Evolutionary conservation across 2,113 vertebrate genomes (phyloP).

Genomic region (Cavia aperea): DNA sequence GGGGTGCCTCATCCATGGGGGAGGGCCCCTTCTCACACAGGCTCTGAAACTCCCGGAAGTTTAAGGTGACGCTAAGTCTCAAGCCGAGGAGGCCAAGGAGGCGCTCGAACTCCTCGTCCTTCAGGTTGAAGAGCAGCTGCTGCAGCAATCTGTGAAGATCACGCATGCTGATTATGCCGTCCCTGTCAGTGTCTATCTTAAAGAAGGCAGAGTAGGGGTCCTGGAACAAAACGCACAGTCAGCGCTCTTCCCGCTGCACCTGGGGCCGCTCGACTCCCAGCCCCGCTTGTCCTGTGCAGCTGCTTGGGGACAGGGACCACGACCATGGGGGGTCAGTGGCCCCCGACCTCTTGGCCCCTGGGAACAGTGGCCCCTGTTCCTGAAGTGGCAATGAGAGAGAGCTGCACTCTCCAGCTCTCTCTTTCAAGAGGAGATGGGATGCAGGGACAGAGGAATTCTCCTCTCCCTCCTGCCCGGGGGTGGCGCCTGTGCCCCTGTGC

Average conservation of each 20-base stretch:
- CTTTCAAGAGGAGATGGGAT: background rate
- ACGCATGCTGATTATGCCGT: constrained; percentile 67
- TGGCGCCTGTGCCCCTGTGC: accelerated
- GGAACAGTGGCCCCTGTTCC: no score
- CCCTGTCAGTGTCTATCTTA: constrained; percentile 72
- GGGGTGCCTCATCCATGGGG: background rate
- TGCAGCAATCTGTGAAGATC: constrained; percentile 69
- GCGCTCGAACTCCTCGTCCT: constrained; percentile 66
- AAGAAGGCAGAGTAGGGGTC: constrained; percentile 76
- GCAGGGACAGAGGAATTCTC: background rate
- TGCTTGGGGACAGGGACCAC: accelerated
- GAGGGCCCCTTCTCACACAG: constrained; percentile 34
- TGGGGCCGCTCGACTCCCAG: accelerated
- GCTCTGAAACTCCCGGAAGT: constrained; percentile 73
- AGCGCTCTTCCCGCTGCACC: accelerated
- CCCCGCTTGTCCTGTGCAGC: accelerated
- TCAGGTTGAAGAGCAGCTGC: constrained; percentile 70
- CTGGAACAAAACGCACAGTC: constrained; percentile 63
- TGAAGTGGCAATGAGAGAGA: no score
- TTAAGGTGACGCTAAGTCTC: constrained; percentile 59
- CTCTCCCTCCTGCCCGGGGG: background rate
- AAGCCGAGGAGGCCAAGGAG: constrained; percentile 73
- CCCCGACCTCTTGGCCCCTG: background rate
- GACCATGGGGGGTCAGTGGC: background rate
- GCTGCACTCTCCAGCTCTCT: background rate